Base-by-base conservation (phyloP, 2,888 invertebrate species). In the Agonopterix arenella region DNA sequence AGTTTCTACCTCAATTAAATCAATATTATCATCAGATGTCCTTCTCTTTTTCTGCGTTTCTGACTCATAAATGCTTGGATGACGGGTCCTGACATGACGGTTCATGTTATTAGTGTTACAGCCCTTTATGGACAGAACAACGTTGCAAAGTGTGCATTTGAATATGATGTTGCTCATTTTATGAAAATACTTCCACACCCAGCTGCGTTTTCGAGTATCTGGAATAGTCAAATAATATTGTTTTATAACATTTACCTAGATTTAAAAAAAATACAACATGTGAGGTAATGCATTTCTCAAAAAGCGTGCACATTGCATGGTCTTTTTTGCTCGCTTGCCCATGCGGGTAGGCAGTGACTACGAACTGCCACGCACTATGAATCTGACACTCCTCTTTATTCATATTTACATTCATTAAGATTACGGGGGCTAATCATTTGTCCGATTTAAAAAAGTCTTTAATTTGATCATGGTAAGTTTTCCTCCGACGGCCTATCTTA, bases 131-230 rank as follows among this genome's bases (percentile, higher is more conserved):
- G 89, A 89, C 1, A 89, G 63, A 3, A 85, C 84, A 0, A 79
- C 82, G 36, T 75, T 77, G 67, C 89, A 89, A 0, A 88, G 54
- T 41, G 73, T 80, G 59, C 89, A 89, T 1, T 81, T 77, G 61
- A 81, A 88, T 44, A 86, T 83, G 0, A 82, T 79, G 56, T 71
- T 81, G 61, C 80, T 84, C 28, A 88, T 59, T 46, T 76, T 80
- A 42, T 82, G 77, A 42, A 89, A 89, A 56, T 88, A 86, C 50
- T 89, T 88, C 89, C 89, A 89, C 0, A 89, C 84, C 89, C 89
- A 89, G 52, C 89, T 89, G 41, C 86, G 69, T 64, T 76, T 83
- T 40, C 85, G 76, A 36, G 73, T 68, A 7, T 72, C 86, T 83
- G 73, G 4, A 73, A 75, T 46, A 10, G 13, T 40, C 0, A n/a